Percentiles rank a stretch among this genome's conserved stretches.
Conservation (phyloP, 2,888 invertebrate genomes). For the Plagodis dolabraria region DNA sequence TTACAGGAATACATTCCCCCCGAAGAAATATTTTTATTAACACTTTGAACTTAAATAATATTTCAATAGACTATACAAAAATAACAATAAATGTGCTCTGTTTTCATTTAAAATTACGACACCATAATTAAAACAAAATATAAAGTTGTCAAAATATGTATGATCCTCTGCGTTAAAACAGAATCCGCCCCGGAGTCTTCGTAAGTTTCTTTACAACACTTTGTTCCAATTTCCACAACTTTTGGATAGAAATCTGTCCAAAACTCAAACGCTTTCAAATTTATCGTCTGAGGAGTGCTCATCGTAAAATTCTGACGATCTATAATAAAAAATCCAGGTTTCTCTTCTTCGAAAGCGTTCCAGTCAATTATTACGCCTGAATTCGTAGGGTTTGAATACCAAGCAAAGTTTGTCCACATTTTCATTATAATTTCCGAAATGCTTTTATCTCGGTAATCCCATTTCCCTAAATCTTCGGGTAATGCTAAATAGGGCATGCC, state of each 20-base stretch:
- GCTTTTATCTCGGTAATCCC: conserved; percentile 91
- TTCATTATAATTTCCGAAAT: conserved; percentile 92
- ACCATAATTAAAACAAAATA: conserved; percentile 58
- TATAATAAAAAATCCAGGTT: conserved; percentile 89
- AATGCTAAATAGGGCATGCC: conserved; percentile 90
- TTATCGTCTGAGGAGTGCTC: conserved; percentile 87
- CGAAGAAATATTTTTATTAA: conserved; percentile 56
- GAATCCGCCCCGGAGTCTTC: conserved; percentile 70
- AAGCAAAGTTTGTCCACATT: conserved; percentile 92
- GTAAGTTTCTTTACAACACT: conserved; percentile 88
- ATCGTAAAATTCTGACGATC: conserved; percentile 90
- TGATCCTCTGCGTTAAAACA: conserved; percentile 46
- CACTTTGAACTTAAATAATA: conserved; percentile 61
- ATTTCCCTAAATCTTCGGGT: conserved; percentile 85
- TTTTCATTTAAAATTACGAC: conserved; percentile 49
- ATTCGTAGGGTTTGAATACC: conserved; percentile 89
- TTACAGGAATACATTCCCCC: conserved; percentile 41
- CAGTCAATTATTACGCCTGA: conserved; percentile 90
- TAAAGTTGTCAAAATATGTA: conserved; percentile 56
- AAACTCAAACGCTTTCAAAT: conserved; percentile 91
- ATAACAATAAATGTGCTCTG: conserved; percentile 60
- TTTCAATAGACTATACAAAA: conserved; percentile 77
- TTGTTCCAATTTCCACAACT: conserved; percentile 88
- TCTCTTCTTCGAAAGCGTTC: conserved; percentile 88
- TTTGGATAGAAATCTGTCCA: conserved; percentile 94